phyloP scores from a whole-genome alignment of 2,888 invertebrate genomes.

The Acholoe squamosa region DNA sequence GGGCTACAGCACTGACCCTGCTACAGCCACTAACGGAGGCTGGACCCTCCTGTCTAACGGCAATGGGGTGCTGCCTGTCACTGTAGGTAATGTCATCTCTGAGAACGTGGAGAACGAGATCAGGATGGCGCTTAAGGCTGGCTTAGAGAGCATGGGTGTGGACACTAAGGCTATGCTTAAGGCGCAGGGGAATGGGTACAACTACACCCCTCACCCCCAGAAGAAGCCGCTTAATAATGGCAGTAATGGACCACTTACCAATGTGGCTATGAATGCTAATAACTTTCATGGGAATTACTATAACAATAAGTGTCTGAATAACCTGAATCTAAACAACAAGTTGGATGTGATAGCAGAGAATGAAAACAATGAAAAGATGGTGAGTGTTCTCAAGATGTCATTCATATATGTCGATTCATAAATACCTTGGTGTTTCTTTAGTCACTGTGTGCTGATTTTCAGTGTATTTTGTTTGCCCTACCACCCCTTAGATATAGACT shows the following conservation, averaged over 20 bases:
- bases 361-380: slow-evolving; percentile 48
- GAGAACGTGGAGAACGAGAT: slow-evolving; percentile 60
- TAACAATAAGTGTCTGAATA: slow-evolving; percentile 56
- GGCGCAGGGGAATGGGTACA: background rate
- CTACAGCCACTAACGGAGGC: background rate
- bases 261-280: background rate
- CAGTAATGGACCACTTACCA: background rate
- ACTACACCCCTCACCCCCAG: background rate
- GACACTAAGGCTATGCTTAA: slow-evolving; percentile 3
- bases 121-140: slow-evolving; percentile 42
- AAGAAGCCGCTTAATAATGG: background rate
- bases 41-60: slow-evolving; percentile 46
- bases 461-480: no score
- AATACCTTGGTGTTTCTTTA: no score
- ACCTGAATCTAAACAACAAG: slow-evolving; percentile 41
- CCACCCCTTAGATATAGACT: no score
- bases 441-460: no score
- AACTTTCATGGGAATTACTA: slow-evolving; percentile 14
- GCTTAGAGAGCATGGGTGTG: slow-evolving; percentile 57
- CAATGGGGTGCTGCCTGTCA: slow-evolving; percentile 43
- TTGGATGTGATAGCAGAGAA: slow-evolving; percentile 52
- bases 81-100: slow-evolving; percentile 45
- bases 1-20: no score
- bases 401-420: background rate
- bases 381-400: background rate